Base-by-base conservation (phyloP, 1,140 invertebrate genomes). In the Drosophila quadrilineata region DNA sequence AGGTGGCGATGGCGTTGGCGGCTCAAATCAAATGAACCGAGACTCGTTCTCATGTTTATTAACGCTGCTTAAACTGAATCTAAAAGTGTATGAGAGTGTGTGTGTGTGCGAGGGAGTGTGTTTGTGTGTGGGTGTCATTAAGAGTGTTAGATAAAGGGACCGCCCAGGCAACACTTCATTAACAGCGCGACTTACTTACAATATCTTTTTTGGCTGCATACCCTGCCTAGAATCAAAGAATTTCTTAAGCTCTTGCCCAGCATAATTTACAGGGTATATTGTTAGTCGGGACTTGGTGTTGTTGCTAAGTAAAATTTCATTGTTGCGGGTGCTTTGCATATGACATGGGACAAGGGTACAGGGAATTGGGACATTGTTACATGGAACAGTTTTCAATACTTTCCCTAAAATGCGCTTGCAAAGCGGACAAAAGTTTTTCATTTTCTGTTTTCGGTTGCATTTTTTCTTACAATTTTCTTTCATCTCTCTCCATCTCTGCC, bases 41-140 rank as follows among this genome's bases (percentile, higher is more conserved):
- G 68, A 77, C 69, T 66, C 79, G 70, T 85, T 77, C 77, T 77
- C 70, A 85, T 84, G 77, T 84, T 84, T 84, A 85, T 84, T 84
- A 84, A 84, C 77, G 79, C 54, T 85, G 77, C 79, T 73, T 63
- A 71, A 70, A 70, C 70, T 54, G 66, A 31, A 46, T 24, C 26
- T 53, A 22, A 21, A 6, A 36, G 8, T 50, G 2, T 50, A 16
- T 60, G 24, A 19, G 10, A 28, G 45, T 57, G 16, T 59, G 36
- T 50, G 35, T 40, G 22, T 35, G 36, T 58, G 45, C 65, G 17
- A 45, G 16, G 29, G 19, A 67, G 35, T 63, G 19, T 57, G 40
- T 56, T 16, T 53, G 53, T 59, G 56, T 58, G 67, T 76, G 75
- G 80, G 79, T 85, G 79, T 85, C 79, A 84, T 84, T 79, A 85